A percentile compares a stretch with the other conserved stretches of the same genome.
These are phyloP conservation scores for Scaptomyza cyrtandrae DNA, from an alignment of 2,888 invertebrate species.

Conservation along the genomic window DNA sequence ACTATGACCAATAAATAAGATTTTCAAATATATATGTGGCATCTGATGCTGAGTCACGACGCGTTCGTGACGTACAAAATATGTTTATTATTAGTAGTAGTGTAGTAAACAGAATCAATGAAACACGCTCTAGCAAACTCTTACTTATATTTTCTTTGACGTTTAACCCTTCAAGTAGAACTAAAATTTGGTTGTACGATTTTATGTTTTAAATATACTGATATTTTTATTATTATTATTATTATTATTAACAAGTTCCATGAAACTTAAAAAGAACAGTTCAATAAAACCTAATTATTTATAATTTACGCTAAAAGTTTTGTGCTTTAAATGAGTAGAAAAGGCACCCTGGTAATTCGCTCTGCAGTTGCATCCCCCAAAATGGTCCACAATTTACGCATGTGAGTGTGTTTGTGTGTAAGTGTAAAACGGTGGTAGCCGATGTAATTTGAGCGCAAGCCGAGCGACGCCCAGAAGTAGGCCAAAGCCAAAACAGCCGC, in stretches of 20 bases:
- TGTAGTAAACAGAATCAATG: not conserved
- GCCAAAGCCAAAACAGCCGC: constrained; percentile 52
- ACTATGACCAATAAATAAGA: constrained; percentile 51
- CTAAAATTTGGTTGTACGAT: too few species aligned
- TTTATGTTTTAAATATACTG: too few species aligned
- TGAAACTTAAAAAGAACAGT: too few species aligned
- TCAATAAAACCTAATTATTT: too few species aligned
- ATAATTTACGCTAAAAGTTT: too few species aligned
- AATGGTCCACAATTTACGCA: constrained; percentile 18
- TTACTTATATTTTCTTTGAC: too few species aligned
- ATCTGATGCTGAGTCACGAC: constrained; percentile 66
- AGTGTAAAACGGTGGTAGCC: constrained; percentile 21
- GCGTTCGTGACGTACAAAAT: constrained; percentile 60
- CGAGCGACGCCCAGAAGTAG: constrained; percentile 59
- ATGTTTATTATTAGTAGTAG: constrained; percentile 6
- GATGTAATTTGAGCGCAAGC: constrained; percentile 32
- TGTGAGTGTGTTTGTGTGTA: constrained; percentile 15
- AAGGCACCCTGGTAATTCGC: constrained; percentile 36
- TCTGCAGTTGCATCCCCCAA: constrained; percentile 27
- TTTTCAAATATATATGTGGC: constrained; percentile 58
- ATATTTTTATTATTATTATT: too few species aligned
- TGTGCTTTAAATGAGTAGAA: not conserved
- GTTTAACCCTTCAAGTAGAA: too few species aligned
- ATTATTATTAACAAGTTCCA: too few species aligned
- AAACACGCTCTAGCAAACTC: too few species aligned